These are phyloP conservation scores for Augochlora pura DNA, from an alignment of 1,140 invertebrate species.

Conservation along the genomic window DNA sequence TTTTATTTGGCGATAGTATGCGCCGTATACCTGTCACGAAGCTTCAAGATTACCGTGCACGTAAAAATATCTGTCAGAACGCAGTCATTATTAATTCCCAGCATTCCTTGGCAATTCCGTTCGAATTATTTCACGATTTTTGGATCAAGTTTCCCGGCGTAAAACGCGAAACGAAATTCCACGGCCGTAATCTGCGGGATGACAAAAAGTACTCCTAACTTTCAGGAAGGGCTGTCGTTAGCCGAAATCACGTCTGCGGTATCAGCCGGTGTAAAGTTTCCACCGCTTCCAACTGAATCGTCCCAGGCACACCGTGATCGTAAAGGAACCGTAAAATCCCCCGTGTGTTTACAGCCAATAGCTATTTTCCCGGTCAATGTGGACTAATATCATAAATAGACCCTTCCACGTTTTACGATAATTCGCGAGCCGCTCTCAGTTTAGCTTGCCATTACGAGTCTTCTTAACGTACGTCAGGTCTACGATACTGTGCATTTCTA, in stretches of 20 bases:
- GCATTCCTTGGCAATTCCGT: no score
- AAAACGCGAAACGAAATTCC: no score
- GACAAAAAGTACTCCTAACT: conserved; percentile 8
- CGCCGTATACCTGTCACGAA: no score
- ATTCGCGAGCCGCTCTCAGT: conserved; percentile 43
- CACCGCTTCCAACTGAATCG: conserved; percentile 6
- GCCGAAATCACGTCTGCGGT: not conserved
- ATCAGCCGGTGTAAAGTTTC: not conserved
- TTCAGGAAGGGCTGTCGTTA: conserved; percentile 5
- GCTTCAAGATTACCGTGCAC: no score
- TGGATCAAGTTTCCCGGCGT: no score
- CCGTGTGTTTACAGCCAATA: conserved; percentile 56
- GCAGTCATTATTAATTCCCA: no score
- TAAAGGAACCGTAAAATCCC: conserved; percentile 48
- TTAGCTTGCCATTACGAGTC: conserved; percentile 19
- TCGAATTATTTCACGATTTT: no score
- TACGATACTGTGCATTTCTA: no score
- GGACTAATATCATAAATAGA: conserved; percentile 63
- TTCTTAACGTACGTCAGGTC: not conserved
- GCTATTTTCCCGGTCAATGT: conserved; percentile 54
- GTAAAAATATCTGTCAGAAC: no score
- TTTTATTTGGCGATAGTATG: no score
- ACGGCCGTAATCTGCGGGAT: no score
- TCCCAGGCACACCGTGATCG: conserved; percentile 28
- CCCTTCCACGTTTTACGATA: conserved; percentile 58